Evolutionary conservation across 1,140 invertebrate genomes (phyloP).

Genomic region (Drosophila equinoxialis): DNA sequence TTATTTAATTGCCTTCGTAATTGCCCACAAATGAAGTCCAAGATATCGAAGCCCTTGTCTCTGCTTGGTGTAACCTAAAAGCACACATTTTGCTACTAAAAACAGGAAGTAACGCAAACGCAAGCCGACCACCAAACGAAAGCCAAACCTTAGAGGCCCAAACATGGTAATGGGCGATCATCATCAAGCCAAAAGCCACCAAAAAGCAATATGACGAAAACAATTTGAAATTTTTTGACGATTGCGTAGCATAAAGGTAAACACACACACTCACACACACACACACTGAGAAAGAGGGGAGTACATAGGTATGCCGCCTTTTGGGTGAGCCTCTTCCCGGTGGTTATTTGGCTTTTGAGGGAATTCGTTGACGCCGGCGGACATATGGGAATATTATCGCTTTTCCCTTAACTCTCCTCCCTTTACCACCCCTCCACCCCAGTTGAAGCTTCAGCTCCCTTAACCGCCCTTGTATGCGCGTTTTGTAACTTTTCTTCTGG

Average conservation of each 20-base stretch:
- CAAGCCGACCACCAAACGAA: background rate
- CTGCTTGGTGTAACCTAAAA: constrained; percentile 39
- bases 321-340: constrained; percentile 24
- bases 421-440: constrained; percentile 2
- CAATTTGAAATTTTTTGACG: constrained; percentile 67
- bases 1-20: constrained; percentile 67
- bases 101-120: constrained; percentile 51
- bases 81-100: constrained; percentile 40
- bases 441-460: constrained; percentile 11
- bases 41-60: constrained; percentile 18
- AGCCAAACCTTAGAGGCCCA: constrained; percentile 25
- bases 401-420: constrained; percentile 12
- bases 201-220: constrained; percentile 27
- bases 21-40: constrained; percentile 61
- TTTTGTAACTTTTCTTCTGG: constrained; percentile 65
- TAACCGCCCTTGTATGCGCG: constrained; percentile 21
- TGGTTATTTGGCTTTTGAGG: constrained; percentile 22
- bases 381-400: constrained; percentile 64
- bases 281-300: constrained; percentile 8
- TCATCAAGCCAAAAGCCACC: constrained; percentile 7
- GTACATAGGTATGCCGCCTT: too few species aligned
- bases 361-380: constrained; percentile 50
- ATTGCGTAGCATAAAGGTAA: constrained; percentile 57
- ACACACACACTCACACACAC: constrained; percentile 16
- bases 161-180: constrained; percentile 58